Conservation (phyloP, 1,140 invertebrate genomes). For the Drosophila seguyi region DNA sequence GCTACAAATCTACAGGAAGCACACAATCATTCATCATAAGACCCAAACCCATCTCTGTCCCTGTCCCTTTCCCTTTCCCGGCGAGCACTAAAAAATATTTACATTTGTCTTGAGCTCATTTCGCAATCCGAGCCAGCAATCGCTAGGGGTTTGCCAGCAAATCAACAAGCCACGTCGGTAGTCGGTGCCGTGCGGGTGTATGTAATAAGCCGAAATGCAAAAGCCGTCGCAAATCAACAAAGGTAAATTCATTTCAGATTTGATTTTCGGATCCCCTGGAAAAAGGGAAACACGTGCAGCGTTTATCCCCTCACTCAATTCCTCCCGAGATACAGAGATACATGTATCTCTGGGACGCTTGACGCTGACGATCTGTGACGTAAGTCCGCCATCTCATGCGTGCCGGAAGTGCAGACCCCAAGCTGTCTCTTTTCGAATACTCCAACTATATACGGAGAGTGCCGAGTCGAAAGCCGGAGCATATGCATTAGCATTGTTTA, state of each 20-base stretch:
- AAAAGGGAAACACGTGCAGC: constrained; percentile 73
- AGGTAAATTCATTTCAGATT: constrained; percentile 82
- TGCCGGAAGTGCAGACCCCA: constrained; percentile 49
- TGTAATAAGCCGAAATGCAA: constrained; percentile 71
- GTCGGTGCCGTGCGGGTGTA: constrained; percentile 9
- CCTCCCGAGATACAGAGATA: not conserved
- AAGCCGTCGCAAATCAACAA: constrained; percentile 77
- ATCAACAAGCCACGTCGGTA: constrained; percentile 56
- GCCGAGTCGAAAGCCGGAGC: constrained; percentile 37
- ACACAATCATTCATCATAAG: constrained; percentile 79
- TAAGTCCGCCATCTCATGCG: constrained; percentile 51
- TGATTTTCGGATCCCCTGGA: constrained; percentile 52
- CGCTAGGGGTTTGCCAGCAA: constrained; percentile 60
- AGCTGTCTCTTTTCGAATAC: not conserved
- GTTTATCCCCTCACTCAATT: constrained; percentile 34
- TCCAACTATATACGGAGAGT: constrained; percentile 17
- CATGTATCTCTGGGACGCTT: constrained; percentile 5
- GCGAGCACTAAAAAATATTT: constrained; percentile 74
- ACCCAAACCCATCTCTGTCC: constrained; percentile 27
- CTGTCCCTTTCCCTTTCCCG: constrained; percentile 9
- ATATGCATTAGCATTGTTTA: constrained; percentile 80
- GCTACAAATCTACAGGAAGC: constrained; percentile 74
- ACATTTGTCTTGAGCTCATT: constrained; percentile 78
- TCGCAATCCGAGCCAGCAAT: constrained; percentile 67
- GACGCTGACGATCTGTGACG: constrained; percentile 60